A percentile compares a stretch with the other conserved stretches of the same genome.
phyloP scores from a whole-genome alignment of 2,113 vertebrate genomes.

The Nothoprocta pentlandii region DNA sequence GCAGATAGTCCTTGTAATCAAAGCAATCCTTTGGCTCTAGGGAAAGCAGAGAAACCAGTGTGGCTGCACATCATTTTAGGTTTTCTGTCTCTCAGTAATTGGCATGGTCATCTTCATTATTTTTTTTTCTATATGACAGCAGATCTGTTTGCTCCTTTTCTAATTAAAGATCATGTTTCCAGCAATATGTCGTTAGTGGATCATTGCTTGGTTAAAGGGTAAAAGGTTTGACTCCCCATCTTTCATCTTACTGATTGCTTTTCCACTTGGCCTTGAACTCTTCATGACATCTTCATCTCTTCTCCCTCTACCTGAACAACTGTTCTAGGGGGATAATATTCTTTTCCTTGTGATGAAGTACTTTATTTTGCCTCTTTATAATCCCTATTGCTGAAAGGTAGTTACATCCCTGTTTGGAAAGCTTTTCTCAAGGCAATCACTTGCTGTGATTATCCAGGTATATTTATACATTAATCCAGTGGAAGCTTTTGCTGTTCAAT shows the following conservation, averaged over 20 bases:
- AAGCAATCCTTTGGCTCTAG: background rate
- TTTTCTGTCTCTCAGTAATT: background rate
- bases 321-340: background rate
- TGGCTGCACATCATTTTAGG: background rate
- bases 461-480: conserved; percentile 13
- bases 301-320: background rate
- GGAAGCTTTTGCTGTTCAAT: background rate
- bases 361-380: background rate
- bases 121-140: background rate
- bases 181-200: background rate
- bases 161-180: conserved; percentile 32
- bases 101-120: background rate
- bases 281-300: conserved; percentile 22
- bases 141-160: conserved; percentile 25
- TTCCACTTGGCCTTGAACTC: conserved; percentile 35
- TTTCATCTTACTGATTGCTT: conserved; percentile 49
- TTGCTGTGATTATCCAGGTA: background rate
- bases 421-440: background rate
- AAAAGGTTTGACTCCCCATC: background rate
- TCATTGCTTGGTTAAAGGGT: conserved; percentile 6
- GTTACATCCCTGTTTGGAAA: background rate
- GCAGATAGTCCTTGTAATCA: background rate
- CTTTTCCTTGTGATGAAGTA: background rate
- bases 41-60: background rate
- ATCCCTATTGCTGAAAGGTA: background rate